A percentile compares a stretch with the other conserved stretches of the same genome.
Evolutionary conservation across 2,113 vertebrate species (phyloP).

Genomic region (Plecotus auritus): DNA sequence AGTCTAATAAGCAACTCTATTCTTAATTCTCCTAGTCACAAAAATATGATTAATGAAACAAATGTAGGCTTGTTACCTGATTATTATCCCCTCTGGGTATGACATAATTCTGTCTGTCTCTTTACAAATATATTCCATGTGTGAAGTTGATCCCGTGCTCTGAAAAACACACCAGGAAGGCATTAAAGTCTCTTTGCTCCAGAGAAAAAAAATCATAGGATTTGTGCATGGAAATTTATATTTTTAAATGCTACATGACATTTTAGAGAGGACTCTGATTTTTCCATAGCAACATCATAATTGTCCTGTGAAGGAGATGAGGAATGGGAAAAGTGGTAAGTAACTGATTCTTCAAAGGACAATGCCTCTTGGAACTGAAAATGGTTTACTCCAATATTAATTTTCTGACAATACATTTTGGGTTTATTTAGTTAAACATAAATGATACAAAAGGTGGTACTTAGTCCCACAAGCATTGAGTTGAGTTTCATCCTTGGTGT

Average conservation of each 20-base stretch:
- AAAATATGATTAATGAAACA: slow-evolving; percentile 63
- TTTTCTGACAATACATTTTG: background rate
- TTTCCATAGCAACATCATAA: background rate
- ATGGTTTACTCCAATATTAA: background rate
- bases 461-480: background rate
- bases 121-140: slow-evolving; percentile 75
- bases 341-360: background rate
- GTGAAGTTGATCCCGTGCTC: slow-evolving; percentile 53
- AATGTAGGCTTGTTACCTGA: slow-evolving; percentile 54
- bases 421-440: slow-evolving; percentile 24
- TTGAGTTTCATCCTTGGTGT: background rate
- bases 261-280: slow-evolving; percentile 20
- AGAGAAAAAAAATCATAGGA: slow-evolving; percentile 22
- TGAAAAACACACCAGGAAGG: slow-evolving; percentile 63
- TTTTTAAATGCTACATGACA: slow-evolving; percentile 33
- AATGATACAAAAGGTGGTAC: background rate
- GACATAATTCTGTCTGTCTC: slow-evolving; percentile 72
- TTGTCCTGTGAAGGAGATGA: background rate
- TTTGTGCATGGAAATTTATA: slow-evolving; percentile 51
- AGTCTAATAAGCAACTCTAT: background rate
- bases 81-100: slow-evolving; percentile 63
- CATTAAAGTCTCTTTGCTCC: slow-evolving; percentile 52
- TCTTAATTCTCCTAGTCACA: slow-evolving; percentile 53
- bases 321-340: background rate
- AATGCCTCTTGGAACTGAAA: background rate